Evolutionary conservation across 2,113 vertebrate genomes (phyloP).

Genomic region (Lepisosteus oculatus): DNA sequence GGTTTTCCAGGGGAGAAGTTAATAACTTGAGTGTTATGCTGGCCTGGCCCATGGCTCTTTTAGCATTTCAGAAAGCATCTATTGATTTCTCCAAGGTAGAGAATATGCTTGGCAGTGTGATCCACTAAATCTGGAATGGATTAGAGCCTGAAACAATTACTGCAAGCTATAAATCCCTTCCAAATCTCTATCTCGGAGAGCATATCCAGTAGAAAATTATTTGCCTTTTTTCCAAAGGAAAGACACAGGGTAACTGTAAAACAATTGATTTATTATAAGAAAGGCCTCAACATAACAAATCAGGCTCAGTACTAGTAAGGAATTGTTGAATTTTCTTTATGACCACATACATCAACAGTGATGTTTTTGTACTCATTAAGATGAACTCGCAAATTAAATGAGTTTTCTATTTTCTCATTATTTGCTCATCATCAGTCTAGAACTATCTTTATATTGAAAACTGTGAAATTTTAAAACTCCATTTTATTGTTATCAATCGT

Average conservation of each 20-base stretch:
- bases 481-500: no score
- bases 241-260: neutral
- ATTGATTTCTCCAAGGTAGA: slow-evolving; percentile 2
- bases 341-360: no score
- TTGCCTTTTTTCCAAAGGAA: neutral
- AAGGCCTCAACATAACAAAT: no score
- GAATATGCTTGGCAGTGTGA: slow-evolving; percentile 1
- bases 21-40: neutral
- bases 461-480: no score
- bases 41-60: neutral
- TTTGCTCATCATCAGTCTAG: no score
- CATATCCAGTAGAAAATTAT: neutral
- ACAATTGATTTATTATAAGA: no score
- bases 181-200: neutral
- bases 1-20: neutral
- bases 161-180: slow-evolving; percentile 3
- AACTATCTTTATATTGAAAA: no score
- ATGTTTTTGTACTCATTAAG: no score
- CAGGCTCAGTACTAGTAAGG: no score
- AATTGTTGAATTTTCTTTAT: no score
- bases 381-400: no score
- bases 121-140: slow-evolving; percentile 5
- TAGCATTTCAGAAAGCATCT: slow-evolving; percentile 1
- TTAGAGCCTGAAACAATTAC: slow-evolving; percentile 1
- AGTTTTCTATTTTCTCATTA: no score